phyloP scores from a whole-genome alignment of 2,113 vertebrate species.

The Cepphus grylle region DNA sequence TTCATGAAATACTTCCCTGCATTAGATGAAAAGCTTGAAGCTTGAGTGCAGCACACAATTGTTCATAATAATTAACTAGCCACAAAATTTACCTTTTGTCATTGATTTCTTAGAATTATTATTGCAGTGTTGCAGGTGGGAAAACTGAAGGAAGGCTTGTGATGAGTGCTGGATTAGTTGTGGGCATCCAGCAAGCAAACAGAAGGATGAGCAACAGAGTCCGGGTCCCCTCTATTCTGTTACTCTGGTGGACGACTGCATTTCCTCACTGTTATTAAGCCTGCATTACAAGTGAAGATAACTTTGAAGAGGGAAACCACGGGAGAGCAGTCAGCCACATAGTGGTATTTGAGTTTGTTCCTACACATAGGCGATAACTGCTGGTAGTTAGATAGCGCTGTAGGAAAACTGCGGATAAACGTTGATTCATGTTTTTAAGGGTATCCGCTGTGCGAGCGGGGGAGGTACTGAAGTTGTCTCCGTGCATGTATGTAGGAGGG shows the following conservation, averaged over 20 bases:
- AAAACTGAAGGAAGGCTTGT: background rate
- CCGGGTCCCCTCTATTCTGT: background rate
- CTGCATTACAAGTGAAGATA: background rate
- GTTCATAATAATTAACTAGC: background rate
- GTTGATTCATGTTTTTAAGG: constrained; percentile 55
- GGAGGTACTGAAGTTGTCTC: constrained; percentile 18
- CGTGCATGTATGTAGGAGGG: constrained; percentile 11
- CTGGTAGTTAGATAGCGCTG: background rate
- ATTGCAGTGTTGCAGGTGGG: background rate
- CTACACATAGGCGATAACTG: background rate
- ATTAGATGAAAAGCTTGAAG: background rate
- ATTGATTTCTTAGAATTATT: background rate
- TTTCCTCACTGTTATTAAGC: background rate
- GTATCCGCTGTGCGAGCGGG: background rate
- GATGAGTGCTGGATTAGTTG: background rate
- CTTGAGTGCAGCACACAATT: background rate
- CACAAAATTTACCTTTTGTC: background rate
- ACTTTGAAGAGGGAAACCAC: background rate
- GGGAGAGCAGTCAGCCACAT: constrained; percentile 31
- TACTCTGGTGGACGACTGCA: background rate
- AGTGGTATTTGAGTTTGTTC: constrained; percentile 27
- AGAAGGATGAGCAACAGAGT: background rate
- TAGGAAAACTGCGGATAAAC: constrained; percentile 35
- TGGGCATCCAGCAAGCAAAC: background rate
- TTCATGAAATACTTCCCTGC: background rate